Base-by-base conservation (phyloP, 2,888 invertebrate species). In the Tridacna crocea region DNA sequence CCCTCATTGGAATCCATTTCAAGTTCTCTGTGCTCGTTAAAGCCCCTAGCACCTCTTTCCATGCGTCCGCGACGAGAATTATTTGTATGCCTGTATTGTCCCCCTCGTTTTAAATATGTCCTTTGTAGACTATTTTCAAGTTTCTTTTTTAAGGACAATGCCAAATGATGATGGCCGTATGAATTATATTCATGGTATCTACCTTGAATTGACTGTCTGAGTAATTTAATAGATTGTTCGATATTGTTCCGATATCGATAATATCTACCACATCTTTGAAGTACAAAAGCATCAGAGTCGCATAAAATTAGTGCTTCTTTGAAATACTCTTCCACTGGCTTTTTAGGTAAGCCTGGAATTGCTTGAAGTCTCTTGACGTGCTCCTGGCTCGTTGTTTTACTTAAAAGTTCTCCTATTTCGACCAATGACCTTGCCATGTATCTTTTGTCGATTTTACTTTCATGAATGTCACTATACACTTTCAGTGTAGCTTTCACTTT, bases 141-240 rank as follows among this genome's bases (percentile, higher is more conserved):
- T 27, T 22, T 72, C 11, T n/a, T 60, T 60, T 60, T 60, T 11
- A 60, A 10, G n/a, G 60, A 15, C 15, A 60, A n/a, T 60, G 60
- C 60, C n/a, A 60, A 60, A 60, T 60, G 60, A 24, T 60, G 60
- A 24, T 60, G 60, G n/a, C 22, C 15, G n/a, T 60, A 60, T 22
- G 60, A 60, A n/a, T 24, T 60, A 1, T 60, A 22, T n/a, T 24
- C 11, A 24, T 22, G 0, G n/a, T n/a, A 60, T 36, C 8, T 36
- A 8, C 36, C 36, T 36, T 36, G 36, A 15, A 60, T 15, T 1
- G 60, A 60, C 24, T 60, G 8, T 24, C 24, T 24, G n/a, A 60
- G n/a, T 24, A 60, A n/a, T n/a, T 60, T n/a, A 60, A 60, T 60
- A 1, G 60, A 60, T 24, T 60, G 0, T 11, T 60, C 60, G n/a